Evolutionary conservation across 2,797 vertebrate genomes (phyloP).

Genomic region (Artibeus jamaicensis): DNA sequence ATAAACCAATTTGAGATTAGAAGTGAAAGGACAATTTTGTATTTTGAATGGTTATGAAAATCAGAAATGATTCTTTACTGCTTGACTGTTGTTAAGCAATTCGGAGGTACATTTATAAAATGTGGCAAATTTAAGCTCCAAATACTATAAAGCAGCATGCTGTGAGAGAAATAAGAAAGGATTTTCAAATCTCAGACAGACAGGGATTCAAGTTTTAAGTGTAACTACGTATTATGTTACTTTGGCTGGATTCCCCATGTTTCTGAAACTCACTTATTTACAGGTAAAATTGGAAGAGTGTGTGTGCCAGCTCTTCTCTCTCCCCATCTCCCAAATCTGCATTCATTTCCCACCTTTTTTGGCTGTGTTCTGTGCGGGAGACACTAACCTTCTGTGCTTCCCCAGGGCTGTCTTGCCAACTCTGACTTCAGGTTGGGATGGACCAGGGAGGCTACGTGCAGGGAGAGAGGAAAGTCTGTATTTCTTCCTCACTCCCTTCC

Average conservation of each 20-base stretch:
- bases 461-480: too few species aligned
- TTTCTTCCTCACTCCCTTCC: neutral
- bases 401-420: neutral
- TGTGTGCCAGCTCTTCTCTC: neutral
- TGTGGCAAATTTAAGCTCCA: neutral
- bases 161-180: neutral
- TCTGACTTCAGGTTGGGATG: neutral
- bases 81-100: conserved; percentile 14
- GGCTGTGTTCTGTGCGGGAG: neutral
- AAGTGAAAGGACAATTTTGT: conserved; percentile 39
- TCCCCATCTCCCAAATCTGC: neutral
- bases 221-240: neutral
- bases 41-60: conserved; percentile 42
- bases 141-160: neutral
- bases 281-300: neutral
- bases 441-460: neutral
- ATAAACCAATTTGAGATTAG: conserved; percentile 54
- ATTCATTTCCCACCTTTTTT: neutral
- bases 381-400: neutral
- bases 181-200: neutral
- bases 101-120: neutral
- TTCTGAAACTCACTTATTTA: neutral
- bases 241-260: neutral
- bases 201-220: neutral
- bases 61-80: conserved; percentile 2